These are phyloP conservation scores for Arothron firmamentum DNA, from an alignment of 2,113 vertebrate genomes.

Conservation along the genomic window DNA sequence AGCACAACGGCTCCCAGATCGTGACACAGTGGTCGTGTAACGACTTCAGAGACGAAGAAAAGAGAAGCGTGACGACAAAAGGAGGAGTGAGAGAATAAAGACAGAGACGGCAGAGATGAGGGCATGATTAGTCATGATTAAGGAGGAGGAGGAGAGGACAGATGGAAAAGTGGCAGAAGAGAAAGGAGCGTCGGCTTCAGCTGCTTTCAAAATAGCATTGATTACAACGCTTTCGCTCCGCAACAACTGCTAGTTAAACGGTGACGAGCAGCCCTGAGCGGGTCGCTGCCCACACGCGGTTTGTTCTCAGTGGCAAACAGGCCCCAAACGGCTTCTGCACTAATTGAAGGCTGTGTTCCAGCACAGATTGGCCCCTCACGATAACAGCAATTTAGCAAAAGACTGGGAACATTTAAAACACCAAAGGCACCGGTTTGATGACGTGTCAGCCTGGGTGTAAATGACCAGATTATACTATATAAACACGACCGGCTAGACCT, in stretches of 20 bases:
- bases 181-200: slow-evolving; percentile 24
- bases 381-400: no score
- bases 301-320: slow-evolving; percentile 11
- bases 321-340: not conserved
- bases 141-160: slow-evolving; percentile 44
- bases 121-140: slow-evolving; percentile 36
- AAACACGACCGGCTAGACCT: no score
- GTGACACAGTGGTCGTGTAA: not conserved
- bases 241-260: slow-evolving; percentile 54
- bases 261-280: slow-evolving; percentile 25
- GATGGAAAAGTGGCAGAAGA: slow-evolving; percentile 24
- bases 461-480: no score
- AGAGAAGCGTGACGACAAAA: slow-evolving; percentile 1
- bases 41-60: not conserved
- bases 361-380: no score
- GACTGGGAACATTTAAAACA: no score
- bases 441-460: no score
- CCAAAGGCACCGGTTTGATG: no score
- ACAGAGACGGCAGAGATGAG: not conserved
- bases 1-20: slow-evolving; percentile 40
- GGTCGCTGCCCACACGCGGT: slow-evolving; percentile 41
- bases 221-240: slow-evolving; percentile 58
- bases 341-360: not conserved
- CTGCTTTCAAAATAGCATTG: slow-evolving; percentile 54
- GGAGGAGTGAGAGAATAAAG: not conserved